Base-by-base conservation (phyloP, 2,797 vertebrate genomes). In the Phataginus tricuspis region DNA sequence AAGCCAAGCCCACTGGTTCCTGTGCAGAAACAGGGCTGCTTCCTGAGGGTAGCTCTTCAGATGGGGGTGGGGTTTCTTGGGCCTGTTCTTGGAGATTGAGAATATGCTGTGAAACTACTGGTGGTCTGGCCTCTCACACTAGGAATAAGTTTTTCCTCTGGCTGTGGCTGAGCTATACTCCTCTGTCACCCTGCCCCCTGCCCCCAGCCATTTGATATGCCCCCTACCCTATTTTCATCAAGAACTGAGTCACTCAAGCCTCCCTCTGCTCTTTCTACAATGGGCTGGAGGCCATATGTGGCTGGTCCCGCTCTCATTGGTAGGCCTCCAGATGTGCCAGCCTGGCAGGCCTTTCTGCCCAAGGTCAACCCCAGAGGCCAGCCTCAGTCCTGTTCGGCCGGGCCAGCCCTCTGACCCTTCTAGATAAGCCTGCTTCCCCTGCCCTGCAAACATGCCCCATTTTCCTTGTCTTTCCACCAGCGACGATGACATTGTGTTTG, bases 401-500 rank as follows among this genome's bases (percentile, higher is more conserved):
- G 71, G 19, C 72, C 1, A 4, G 25, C 39, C 25, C 10, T 51
- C 15, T 5, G 2, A 4, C 1, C 11, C 10, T 27, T 69, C 55
- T 91, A 83, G 19, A 0, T 51, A 27, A 11, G n/a, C 34, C 37
- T 39, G 0, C 39, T 18, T 5, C 72, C 55, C 51, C 72, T 59
- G 51, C 82, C 83, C 63, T 96, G 95, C 74, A 75, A 92, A 96
- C 84, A 83, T 5, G 0, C 10, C 25, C 13, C 4, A 0, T 94
- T 74, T 86, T n/a, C 92, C 90, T 85, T 55, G 34, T 96, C 71
- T 96, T 87, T 91, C 61, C 12, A 1, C 88, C 89, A 99, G 99
- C 3, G 99, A 99, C 2, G 99, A 99, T 6, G 99, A 99, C 98
- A 99, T 99, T 93, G 99, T 99, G 79, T 99, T 99, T 0, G 99